Conservation (phyloP, 2,113 vertebrate genomes). For the Noturus placidus region DNA sequence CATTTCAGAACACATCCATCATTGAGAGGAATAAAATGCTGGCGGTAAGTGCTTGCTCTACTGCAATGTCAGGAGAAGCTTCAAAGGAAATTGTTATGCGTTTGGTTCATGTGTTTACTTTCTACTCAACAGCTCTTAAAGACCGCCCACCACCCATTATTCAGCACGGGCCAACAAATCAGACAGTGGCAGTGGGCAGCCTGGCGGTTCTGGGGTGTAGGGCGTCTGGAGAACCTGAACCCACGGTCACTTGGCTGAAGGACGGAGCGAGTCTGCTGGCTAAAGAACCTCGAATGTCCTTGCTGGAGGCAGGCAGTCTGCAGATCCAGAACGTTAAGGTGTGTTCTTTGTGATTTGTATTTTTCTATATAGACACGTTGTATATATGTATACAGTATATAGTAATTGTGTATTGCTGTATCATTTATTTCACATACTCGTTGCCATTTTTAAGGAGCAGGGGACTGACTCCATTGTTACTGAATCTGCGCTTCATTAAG, state of each 20-base stretch:
- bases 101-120: conserved; percentile 20
- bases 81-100: conserved; percentile 7
- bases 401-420: neutral
- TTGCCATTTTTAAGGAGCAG: neutral
- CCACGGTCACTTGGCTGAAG: conserved; percentile 95
- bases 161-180: conserved; percentile 93
- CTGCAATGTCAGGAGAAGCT: conserved; percentile 39
- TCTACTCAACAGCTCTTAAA: conserved; percentile 79
- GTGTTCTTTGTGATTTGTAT: neutral
- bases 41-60: neutral
- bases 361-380: neutral
- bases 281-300: conserved; percentile 86
- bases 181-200: conserved; percentile 87
- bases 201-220: conserved; percentile 91
- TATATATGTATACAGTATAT: neutral
- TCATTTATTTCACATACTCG: neutral
- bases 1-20: conserved; percentile 63
- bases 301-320: conserved; percentile 90
- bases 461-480: neutral
- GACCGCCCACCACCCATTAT: conserved; percentile 97
- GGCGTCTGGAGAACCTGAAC: conserved; percentile 91
- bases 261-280: conserved; percentile 91
- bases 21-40: conserved; percentile 46
- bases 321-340: conserved; percentile 90
- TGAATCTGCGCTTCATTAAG: neutral